These are phyloP conservation scores for Sciurus niger DNA, from an alignment of 2,113 vertebrate genomes.

Conservation along the genomic window DNA sequence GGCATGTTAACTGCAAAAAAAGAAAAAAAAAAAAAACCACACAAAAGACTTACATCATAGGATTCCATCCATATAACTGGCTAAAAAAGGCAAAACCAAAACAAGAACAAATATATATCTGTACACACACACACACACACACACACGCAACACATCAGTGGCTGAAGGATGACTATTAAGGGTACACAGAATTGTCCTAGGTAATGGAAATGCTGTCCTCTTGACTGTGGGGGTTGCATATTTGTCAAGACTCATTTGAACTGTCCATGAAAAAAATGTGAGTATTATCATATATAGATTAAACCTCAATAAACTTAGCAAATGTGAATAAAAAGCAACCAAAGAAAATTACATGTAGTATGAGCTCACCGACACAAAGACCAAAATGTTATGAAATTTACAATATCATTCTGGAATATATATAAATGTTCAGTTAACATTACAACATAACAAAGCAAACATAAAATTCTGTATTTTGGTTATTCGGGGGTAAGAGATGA, in stretches of 20 bases:
- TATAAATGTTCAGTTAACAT: not conserved
- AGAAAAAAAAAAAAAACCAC: not conserved
- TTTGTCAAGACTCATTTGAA: not conserved
- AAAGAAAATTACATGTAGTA: not conserved
- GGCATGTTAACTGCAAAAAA: not conserved
- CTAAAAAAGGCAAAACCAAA: not conserved
- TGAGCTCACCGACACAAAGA: not conserved
- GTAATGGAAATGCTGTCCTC: too few relatives aligned
- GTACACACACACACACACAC: not conserved
- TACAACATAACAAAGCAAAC: not conserved
- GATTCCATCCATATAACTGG: not conserved
- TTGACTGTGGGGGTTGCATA: not conserved
- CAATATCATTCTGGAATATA: not conserved
- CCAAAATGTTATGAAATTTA: not conserved
- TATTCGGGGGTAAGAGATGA: not conserved
- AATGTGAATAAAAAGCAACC: not conserved
- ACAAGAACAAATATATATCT: too few relatives aligned
- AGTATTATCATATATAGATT: not conserved
- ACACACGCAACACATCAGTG: not conserved
- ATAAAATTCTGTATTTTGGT: not conserved
- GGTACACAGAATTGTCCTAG: too few relatives aligned
- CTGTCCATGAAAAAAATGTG: not conserved
- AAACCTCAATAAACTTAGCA: not conserved
- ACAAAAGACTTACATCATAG: not conserved
- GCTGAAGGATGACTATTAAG: not conserved